A percentile compares a stretch with the other conserved stretches of the same genome.
phyloP scores from a whole-genome alignment of 2,888 invertebrate species.

The Beris morrisii region DNA sequence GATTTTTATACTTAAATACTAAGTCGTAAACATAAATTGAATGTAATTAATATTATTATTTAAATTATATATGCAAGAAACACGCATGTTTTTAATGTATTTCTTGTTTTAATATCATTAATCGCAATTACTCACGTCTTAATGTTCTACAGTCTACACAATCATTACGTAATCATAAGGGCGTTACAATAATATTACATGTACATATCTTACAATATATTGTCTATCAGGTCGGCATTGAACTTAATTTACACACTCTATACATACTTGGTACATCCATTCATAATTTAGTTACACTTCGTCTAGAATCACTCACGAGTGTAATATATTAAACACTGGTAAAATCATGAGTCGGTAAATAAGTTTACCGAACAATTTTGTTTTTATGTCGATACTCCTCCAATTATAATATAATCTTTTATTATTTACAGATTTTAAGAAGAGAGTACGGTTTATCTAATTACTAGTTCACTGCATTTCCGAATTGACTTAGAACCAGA shows the following conservation, averaged over 20 bases:
- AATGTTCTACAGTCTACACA: slow-evolving; percentile 9
- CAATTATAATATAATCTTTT: neutral
- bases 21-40: slow-evolving; percentile 25
- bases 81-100: neutral
- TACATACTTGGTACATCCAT: neutral
- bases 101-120: neutral
- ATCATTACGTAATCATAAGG: slow-evolving; percentile 7
- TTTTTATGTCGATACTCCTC: neutral
- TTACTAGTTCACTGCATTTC: slow-evolving; percentile 55
- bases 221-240: slow-evolving; percentile 40
- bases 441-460: slow-evolving; percentile 32
- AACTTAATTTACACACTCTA: slow-evolving; percentile 25
- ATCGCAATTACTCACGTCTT: neutral
- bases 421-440: slow-evolving; percentile 7
- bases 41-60: slow-evolving; percentile 7
- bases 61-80: neutral
- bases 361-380: neutral
- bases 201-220: slow-evolving; percentile 37
- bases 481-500: slow-evolving; percentile 45
- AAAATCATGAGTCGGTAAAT: neutral
- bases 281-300: neutral
- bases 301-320: neutral
- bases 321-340: slow-evolving; percentile 1
- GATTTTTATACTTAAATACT: slow-evolving; percentile 15
- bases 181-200: slow-evolving; percentile 10